Conservation (phyloP, 2,797 vertebrate genomes). For the Taeniopygia guttata region DNA sequence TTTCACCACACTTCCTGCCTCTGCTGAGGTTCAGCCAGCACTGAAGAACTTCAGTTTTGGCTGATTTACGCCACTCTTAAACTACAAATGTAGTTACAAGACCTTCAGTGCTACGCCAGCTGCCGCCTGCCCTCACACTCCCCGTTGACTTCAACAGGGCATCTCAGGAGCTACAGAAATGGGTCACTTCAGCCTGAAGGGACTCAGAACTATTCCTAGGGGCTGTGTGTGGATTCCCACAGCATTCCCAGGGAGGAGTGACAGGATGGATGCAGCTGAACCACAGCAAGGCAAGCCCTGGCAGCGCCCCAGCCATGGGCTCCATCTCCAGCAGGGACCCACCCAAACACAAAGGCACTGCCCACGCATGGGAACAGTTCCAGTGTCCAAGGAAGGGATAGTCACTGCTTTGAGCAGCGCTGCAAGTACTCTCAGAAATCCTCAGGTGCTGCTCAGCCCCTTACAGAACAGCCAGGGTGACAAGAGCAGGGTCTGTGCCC, state of each 20-base stretch:
- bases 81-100: not conserved
- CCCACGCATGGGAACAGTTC: not conserved
- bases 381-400: not conserved
- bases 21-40: not conserved
- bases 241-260: not conserved
- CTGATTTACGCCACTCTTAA: not conserved
- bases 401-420: not conserved
- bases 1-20: not conserved
- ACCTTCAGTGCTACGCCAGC: not conserved
- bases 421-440: not conserved
- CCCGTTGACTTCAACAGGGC: accelerated
- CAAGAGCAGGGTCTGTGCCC: not conserved
- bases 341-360: not conserved
- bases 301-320: accelerated
- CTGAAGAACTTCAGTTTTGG: not conserved
- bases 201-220: not conserved
- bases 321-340: not conserved
- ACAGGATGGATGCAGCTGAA: not conserved
- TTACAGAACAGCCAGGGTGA: not conserved
- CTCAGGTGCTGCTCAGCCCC: not conserved
- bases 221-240: accelerated
- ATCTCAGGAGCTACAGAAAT: not conserved
- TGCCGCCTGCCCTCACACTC: accelerated
- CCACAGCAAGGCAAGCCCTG: not conserved
- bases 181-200: not conserved